Percentiles rank a stretch among this genome's conserved stretches.
These are phyloP conservation scores for Diachasma alloeum DNA, from an alignment of 1,140 invertebrate species.

Conservation along the genomic window DNA sequence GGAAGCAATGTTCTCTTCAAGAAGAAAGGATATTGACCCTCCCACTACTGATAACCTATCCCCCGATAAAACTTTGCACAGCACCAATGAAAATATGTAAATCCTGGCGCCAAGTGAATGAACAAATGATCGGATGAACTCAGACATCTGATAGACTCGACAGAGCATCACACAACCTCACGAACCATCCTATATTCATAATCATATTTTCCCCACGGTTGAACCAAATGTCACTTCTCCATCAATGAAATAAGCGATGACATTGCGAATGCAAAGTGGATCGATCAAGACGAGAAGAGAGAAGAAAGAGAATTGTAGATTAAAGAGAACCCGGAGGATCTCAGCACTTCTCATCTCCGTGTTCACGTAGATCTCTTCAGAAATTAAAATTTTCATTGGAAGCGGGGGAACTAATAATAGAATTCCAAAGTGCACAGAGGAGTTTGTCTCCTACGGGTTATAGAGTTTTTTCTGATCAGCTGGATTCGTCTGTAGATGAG, in stretches of 20 bases:
- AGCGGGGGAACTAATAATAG: constrained; percentile 36
- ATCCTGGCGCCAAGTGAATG: not conserved
- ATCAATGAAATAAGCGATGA: not conserved
- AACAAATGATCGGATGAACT: not conserved
- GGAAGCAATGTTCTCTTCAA: no score
- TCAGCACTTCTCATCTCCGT: not conserved
- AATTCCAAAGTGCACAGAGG: constrained; percentile 29
- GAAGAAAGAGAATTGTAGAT: not conserved
- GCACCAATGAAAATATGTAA: not conserved
- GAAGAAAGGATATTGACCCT: no score
- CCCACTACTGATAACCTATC: no score
- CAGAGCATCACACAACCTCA: no score
- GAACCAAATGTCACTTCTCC: not conserved
- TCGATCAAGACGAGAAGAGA: not conserved
- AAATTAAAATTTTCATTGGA: constrained; percentile 25
- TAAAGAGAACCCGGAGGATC: not conserved
- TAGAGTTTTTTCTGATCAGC: constrained; percentile 21
- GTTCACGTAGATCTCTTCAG: not conserved
- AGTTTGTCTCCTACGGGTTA: constrained; percentile 22
- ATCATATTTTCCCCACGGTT: not conserved
- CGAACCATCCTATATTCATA: not conserved
- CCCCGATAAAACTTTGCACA: not conserved
- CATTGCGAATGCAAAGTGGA: not conserved
- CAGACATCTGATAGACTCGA: not conserved
- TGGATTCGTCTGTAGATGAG: not conserved